Evolutionary conservation across 2,888 invertebrate genomes (phyloP), one percentile per base, ranked within the genome.

Genomic region (Podotricha telesiphe): DNA sequence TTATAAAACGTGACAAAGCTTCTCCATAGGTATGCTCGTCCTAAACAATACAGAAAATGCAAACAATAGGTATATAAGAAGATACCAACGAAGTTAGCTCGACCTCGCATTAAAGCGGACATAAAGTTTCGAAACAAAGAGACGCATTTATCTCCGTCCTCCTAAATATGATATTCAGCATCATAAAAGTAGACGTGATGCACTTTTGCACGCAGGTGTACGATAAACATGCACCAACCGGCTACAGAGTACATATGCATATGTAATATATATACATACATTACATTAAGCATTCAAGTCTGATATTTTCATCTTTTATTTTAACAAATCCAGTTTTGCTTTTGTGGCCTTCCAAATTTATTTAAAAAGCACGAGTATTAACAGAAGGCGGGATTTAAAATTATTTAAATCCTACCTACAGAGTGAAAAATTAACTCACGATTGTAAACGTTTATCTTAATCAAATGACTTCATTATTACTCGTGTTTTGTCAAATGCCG

Each of bases 101-200:
- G 76, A 79, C 76, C 78, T 81, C 78, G 79, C 77, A 78, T 75
- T 82, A 82, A 83, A 82, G 71, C 66, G 68, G 71, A 74, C 82
- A 82, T 83, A 86, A 86, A 86, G 74, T 70, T 63, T 78, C 77
- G 80, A 86, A 85, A 88, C 89, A 88, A 89, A 86, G 86, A 82
- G 79, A 78, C 79, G 80, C 83, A 85, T 84, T 83, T 82, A 84
- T 82, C 80, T 82, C 80, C 78, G 77, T 76, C 80, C 79, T 81
- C 80, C 80, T 81, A 83, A 85, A 81, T 83, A 84, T 85, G 80
- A 84, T 80, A 86, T 82, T 77, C 79, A 78, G 73, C 76, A 79
- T 78, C 82, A 78, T 79, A 79, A 80, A 84, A 70, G 73, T 71
- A 73, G 72, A 62, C 71, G 71, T 73, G 75, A 79, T 83, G 84